Percentiles rank a stretch among this genome's conserved stretches.
Conservation (phyloP, 2,113 vertebrate species). For the Gymnocephalus cernua region DNA sequence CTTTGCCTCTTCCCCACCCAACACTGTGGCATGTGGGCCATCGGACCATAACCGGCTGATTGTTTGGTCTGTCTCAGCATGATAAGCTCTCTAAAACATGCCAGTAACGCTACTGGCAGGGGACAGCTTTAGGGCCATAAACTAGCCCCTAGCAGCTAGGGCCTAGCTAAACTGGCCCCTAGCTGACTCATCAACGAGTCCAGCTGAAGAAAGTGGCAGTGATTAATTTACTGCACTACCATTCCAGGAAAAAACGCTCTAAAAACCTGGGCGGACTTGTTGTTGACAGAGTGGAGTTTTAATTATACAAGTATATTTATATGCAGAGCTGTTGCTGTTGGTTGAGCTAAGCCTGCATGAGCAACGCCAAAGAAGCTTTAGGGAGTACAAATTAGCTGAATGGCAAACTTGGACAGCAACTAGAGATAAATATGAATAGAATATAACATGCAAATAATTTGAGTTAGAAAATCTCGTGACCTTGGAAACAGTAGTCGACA, state of each 20-base stretch:
- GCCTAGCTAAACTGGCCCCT: conserved; percentile 12
- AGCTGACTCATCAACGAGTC: conserved; percentile 18
- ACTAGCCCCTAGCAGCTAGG: conserved; percentile 5
- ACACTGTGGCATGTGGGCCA: conserved; percentile 30
- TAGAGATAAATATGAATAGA: background rate
- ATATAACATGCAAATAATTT: background rate
- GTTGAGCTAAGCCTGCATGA: conserved; percentile 45
- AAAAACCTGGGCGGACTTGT: conserved; percentile 9
- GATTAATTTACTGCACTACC: conserved; percentile 12
- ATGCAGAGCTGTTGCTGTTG: conserved; percentile 9
- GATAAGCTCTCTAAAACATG: conserved; percentile 62
- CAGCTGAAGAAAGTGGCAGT: conserved; percentile 27
- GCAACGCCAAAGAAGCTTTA: background rate
- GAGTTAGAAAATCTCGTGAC: background rate
- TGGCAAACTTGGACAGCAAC: background rate
- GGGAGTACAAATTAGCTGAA: background rate
- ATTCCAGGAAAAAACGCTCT: background rate
- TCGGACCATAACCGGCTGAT: conserved; percentile 4
- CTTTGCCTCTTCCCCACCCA: background rate
- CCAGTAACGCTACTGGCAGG: conserved; percentile 45
- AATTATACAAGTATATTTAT: conserved; percentile 22
- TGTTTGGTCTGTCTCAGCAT: conserved; percentile 53
- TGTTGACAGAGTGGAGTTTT: conserved; percentile 26
- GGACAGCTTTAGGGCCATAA: conserved; percentile 17
- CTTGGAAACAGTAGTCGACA: too few species aligned